A percentile compares a stretch with the other conserved stretches of the same genome.
Conservation (phyloP, 2,888 invertebrate genomes). For the Agrochola litura region DNA sequence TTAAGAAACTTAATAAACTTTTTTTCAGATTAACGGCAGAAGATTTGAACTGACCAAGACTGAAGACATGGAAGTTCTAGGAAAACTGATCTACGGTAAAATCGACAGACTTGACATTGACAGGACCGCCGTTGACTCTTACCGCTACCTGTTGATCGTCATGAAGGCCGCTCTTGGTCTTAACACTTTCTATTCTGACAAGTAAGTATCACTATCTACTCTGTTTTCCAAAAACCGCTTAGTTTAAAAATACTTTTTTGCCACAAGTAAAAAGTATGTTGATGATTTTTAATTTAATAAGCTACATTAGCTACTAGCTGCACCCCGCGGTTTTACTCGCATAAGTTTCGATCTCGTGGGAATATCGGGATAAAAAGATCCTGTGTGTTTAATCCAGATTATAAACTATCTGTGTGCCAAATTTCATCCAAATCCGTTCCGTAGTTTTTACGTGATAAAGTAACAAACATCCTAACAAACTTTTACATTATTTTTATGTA, state of each 20-base stretch:
- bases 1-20: not conserved
- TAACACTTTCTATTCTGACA: constrained; percentile 79
- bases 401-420: too few relatives aligned
- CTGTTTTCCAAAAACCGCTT: not conserved
- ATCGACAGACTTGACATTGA: constrained; percentile 83
- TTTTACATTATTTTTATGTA: too few relatives aligned
- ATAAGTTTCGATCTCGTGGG: too few relatives aligned
- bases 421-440: too few relatives aligned
- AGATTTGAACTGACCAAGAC: constrained; percentile 81
- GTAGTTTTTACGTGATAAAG: too few relatives aligned
- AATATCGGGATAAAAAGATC: too few relatives aligned
- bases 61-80: constrained; percentile 90
- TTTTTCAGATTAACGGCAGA: constrained; percentile 79
- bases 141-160: constrained; percentile 91
- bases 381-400: too few relatives aligned
- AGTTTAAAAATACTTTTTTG: not conserved
- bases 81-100: constrained; percentile 88
- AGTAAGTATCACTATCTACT: constrained; percentile 73
- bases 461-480: too few relatives aligned
- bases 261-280: not conserved
- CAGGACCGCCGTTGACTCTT: constrained; percentile 82
- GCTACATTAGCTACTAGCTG: too few relatives aligned
- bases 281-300: not conserved
- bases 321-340: too few relatives aligned
- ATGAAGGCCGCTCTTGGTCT: constrained; percentile 88